Evolutionary conservation across 2,888 invertebrate genomes (phyloP), one percentile per base, ranked within the genome.

Genomic region (Drosophila mimica): DNA sequence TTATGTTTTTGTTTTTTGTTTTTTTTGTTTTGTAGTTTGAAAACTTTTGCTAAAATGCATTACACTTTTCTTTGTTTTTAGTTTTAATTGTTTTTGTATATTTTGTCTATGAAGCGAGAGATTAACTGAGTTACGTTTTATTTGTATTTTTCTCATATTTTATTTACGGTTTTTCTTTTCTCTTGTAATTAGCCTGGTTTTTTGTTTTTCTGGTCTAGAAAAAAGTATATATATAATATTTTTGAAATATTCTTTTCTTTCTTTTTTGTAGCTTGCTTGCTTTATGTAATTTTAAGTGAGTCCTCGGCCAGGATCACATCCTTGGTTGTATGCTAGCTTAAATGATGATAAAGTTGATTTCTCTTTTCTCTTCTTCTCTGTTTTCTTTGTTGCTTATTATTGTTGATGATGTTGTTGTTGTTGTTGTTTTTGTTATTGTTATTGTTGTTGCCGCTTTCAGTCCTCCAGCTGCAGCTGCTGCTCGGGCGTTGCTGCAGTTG

Each of bases 291-390:
- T 79, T 79, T 86, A 74, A 87, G 86, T 86, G 88, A 88, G 72
- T 86, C 86, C 86, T 86, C 61, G 81, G 78, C 76, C 67, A 83
- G 85, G 87, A 87, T 86, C 87, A 88, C 86, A 88, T 87, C 87
- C 86, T 87, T 87, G 88, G 88, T 87, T 88, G 88, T 84, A 81
- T 84, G 87, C 88, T 87, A 88, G 83, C 87, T 87, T 87, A 86
- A 86, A 84, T 88, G 74, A 86, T 88, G 86, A 87, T 87, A 86
- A 85, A 85, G 82, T 85, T 87, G 38, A 57, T 84, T 49, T 76
- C 70, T 40, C 56, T 70, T 52, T 64, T 70, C 20, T 73, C 57
- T 60, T 36, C 62, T 69, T 48, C 57, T 31, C 40, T 67, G 38
- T 67, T 20, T 54, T 68, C 53, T 70, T 68, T 77, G 60, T 71